Base-by-base conservation (phyloP, 2,888 invertebrate species). In the Cosmia pyralina region DNA sequence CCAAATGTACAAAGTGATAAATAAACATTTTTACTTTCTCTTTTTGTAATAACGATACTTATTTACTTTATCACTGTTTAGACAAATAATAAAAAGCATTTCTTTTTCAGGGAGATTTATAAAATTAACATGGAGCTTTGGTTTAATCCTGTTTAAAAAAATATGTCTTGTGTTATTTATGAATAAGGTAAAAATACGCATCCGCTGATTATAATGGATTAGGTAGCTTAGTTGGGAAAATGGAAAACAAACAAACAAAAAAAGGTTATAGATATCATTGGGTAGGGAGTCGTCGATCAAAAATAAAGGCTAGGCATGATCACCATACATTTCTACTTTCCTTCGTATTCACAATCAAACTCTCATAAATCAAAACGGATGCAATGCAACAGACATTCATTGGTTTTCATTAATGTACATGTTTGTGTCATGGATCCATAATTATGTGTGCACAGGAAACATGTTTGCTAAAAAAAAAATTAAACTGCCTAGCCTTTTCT, bases 121-220 rank as follows among this genome's bases (percentile, higher is more conserved):
- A 15, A 77, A 66, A 62, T n/a, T 46, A 50, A 34, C n/a, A 28
- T 13, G 22, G 28, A 8, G n/a, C 19, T 48, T 8, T 46, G 7
- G n/a, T 22, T 22, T 73, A 50, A 59, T 77, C 80, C 41, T 48
- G 34, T 44, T 62, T 66, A 22, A 38, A 64, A 28, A 71, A 65
- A 62, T 28, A 28, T 19, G 44, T 34, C 13, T 15, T 48, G 11
- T 41, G n/a, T n/a, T n/a, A n/a, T 34, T 66, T 28, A 22, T 34
- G 38, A 76, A 77, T 57, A 55, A 48, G 41, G 5, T 52, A n/a
- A 50, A 68, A 69, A 50, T 53, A 50, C 38, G 22, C 34, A 17
- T 57, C 55, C 17, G 4, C 44, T 57, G 46, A 63, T 52, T 59
- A 59, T 34, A 66, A 65, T 41, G 69, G 79, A 66, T 72, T 62